Conservation (phyloP, 1,140 invertebrate genomes). For the Formica exsecta region DNA sequence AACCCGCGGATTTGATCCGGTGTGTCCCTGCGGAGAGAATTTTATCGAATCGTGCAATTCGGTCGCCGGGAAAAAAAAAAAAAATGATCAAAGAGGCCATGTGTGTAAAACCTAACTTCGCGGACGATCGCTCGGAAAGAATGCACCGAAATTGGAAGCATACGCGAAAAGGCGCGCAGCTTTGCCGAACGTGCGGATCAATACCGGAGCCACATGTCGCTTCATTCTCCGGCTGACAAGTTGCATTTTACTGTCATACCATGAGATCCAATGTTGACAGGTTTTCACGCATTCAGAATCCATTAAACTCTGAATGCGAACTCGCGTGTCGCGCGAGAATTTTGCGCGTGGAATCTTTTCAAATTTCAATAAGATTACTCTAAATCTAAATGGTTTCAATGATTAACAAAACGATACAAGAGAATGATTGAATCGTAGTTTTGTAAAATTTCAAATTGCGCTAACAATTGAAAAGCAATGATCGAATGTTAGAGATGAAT, state of each 20-base stretch:
- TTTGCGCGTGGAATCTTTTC: neutral
- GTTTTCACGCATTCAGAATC: slow-evolving; percentile 23
- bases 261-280: slow-evolving; percentile 27
- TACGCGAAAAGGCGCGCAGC: slow-evolving; percentile 55
- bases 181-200: slow-evolving; percentile 70
- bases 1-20: neutral
- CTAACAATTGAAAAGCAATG: neutral
- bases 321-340: neutral
- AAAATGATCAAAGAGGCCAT: slow-evolving; percentile 20
- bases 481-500: neutral
- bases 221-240: slow-evolving; percentile 63
- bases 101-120: slow-evolving; percentile 54
- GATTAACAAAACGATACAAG: neutral
- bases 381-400: neutral
- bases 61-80: neutral
- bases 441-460: neutral
- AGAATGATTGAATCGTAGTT: neutral
- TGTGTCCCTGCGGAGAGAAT: neutral
- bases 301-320: slow-evolving; percentile 44
- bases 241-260: slow-evolving; percentile 56
- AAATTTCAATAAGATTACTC: neutral
- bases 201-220: slow-evolving; percentile 63
- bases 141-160: slow-evolving; percentile 72
- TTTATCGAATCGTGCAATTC: neutral
- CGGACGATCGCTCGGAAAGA: slow-evolving; percentile 64